phyloP scores from a whole-genome alignment of 2,888 invertebrate genomes.

The Tetropium fuscum region DNA sequence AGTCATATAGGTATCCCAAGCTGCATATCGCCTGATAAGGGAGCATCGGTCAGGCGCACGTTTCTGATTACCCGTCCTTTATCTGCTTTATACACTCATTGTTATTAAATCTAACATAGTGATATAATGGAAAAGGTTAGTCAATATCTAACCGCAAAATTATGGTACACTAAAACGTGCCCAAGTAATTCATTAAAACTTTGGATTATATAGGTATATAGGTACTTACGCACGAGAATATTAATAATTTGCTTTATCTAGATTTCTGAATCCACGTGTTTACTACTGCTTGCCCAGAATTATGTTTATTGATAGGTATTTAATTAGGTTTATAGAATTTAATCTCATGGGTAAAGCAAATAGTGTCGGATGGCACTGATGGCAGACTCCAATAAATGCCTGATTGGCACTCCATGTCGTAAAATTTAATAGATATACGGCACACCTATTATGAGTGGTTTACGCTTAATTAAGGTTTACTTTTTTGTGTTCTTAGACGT shows the following conservation, averaged over 20 bases:
- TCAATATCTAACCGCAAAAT: conserved; percentile 10
- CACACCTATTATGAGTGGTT: conserved; percentile 10
- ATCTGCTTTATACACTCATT: conserved; percentile 58
- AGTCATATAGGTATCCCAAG: conserved; percentile 59
- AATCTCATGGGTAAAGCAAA: conserved; percentile 41
- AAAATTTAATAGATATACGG: conserved; percentile 3
- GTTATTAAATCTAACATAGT: conserved; percentile 21
- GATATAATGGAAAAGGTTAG: conserved; percentile 4
- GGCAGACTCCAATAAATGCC: conserved; percentile 38
- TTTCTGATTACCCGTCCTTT: conserved; percentile 59
- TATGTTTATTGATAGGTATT: conserved; percentile 8
- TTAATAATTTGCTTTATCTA: conserved; percentile 1
- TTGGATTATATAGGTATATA: background rate
- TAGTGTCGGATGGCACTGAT: conserved; percentile 29
- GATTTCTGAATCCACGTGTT: conserved; percentile 1
- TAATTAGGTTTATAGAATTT: conserved; percentile 27
- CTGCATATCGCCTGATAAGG: conserved; percentile 63
- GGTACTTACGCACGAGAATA: too few species aligned
- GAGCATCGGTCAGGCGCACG: conserved; percentile 61
- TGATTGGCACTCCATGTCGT: conserved; percentile 30
- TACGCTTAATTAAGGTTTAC: background rate
- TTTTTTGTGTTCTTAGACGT: too few species aligned
- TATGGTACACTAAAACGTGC: background rate
- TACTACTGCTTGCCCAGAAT: background rate
- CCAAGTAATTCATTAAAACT: background rate